Evolutionary conservation across 1,140 invertebrate genomes (phyloP).

Genomic region (Condylostylus longicornis): DNA sequence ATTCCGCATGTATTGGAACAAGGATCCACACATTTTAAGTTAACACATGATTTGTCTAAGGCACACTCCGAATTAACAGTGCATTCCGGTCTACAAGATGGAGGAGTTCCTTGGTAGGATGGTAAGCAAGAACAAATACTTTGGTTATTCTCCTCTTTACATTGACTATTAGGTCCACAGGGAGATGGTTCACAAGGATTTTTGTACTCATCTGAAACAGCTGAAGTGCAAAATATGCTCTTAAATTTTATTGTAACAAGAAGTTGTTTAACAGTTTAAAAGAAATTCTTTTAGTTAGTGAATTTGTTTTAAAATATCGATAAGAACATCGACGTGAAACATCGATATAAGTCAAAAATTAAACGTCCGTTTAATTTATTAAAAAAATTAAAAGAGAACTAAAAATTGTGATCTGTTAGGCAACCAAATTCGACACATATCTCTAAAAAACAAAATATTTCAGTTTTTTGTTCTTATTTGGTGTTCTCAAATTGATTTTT

Average conservation of each 20-base stretch:
- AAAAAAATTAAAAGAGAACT: too few species aligned
- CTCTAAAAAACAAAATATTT: too few species aligned
- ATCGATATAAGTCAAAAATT: too few species aligned
- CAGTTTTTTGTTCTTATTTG: too few species aligned
- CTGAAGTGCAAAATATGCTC: constrained; percentile 8
- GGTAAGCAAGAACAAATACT: constrained; percentile 63
- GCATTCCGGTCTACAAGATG: constrained; percentile 66
- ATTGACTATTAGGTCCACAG: constrained; percentile 56
- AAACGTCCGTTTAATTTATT: too few species aligned
- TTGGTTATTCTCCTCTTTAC: constrained; percentile 50
- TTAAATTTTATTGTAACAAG: too few species aligned
- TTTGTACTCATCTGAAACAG: constrained; percentile 24
- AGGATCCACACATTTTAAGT: constrained; percentile 71
- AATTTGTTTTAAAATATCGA: too few species aligned
- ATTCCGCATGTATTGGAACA: constrained; percentile 67
- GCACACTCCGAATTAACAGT: constrained; percentile 66
- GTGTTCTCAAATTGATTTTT: constrained; percentile 6
- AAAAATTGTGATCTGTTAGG: too few species aligned
- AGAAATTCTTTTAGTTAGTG: too few species aligned
- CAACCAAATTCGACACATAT: too few species aligned
- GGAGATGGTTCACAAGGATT: constrained; percentile 54
- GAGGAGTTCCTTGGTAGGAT: constrained; percentile 60
- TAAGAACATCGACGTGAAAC: too few species aligned
- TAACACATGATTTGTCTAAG: constrained; percentile 58
- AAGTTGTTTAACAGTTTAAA: too few species aligned